Evolutionary conservation across 2,113 vertebrate species (phyloP).

Genomic region (Chascanopsetta lugubris): DNA sequence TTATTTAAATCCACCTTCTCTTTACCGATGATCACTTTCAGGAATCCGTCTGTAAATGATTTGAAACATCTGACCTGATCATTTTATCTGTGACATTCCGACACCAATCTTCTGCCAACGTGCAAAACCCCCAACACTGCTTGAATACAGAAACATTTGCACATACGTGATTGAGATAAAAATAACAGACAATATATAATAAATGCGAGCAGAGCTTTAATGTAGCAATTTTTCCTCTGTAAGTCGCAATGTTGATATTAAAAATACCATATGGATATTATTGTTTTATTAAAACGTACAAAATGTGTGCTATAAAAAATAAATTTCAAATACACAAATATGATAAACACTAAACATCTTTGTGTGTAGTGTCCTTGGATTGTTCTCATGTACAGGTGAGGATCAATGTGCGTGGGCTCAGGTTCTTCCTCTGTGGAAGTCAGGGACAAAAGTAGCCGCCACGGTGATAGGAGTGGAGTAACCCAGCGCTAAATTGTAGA

Average conservation of each 20-base stretch:
- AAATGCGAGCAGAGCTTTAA: no score
- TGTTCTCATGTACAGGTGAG: no score
- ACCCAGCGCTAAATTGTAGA: slow-evolving; percentile 86
- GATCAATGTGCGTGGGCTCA: slow-evolving; percentile 53
- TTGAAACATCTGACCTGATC: slow-evolving; percentile 2
- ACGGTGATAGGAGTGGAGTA: slow-evolving; percentile 85
- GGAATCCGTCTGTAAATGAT: no score
- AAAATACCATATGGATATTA: neutral
- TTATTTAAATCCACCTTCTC: no score
- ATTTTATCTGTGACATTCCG: slow-evolving; percentile 10
- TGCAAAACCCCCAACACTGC: slow-evolving; percentile 2
- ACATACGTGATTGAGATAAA: no score
- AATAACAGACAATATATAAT: no score
- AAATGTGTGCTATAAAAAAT: neutral
- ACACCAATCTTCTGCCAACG: slow-evolving; percentile 1
- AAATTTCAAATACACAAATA: slow-evolving; percentile 13
- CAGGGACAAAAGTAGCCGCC: slow-evolving; percentile 79
- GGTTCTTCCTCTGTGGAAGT: slow-evolving; percentile 57
- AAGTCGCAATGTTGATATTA: no score
- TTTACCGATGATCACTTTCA: neutral
- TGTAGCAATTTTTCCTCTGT: no score
- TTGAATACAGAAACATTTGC: neutral
- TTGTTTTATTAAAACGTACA: neutral
- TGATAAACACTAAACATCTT: slow-evolving; percentile 13
- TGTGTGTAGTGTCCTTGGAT: no score